A percentile compares a stretch with the other conserved stretches of the same genome.
Conservation (phyloP, 1,140 invertebrate species). For the Zaprionus nigranus region DNA sequence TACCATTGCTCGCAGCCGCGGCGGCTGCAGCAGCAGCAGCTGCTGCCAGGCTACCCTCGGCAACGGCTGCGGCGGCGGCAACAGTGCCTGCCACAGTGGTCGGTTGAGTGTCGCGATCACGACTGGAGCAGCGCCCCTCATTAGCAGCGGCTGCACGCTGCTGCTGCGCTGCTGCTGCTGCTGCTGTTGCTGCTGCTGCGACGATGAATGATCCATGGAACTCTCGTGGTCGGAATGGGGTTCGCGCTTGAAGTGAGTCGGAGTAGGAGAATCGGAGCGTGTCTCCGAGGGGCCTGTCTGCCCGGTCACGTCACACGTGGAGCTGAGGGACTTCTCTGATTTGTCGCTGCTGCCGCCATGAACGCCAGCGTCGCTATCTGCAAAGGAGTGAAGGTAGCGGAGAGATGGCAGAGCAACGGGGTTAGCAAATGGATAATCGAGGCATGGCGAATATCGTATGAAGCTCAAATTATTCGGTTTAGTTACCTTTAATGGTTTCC, state of each 20-base stretch:
- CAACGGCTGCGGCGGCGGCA: constrained; percentile 69
- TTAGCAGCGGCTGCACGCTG: constrained; percentile 48
- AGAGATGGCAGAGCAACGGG: constrained; percentile 65
- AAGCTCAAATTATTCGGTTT: not conserved
- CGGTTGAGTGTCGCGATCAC: constrained; percentile 70
- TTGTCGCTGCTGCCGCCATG: constrained; percentile 77
- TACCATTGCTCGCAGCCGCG: constrained; percentile 74
- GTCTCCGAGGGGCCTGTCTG: constrained; percentile 40
- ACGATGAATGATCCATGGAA: constrained; percentile 76
- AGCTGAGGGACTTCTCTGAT: constrained; percentile 78
- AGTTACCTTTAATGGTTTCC: constrained; percentile 68
- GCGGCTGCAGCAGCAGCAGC: constrained; percentile 74
- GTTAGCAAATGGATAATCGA: constrained; percentile 54
- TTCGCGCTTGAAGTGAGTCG: constrained; percentile 78
- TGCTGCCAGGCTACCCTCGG: constrained; percentile 43
- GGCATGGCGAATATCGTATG: not conserved
- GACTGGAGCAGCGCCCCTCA: constrained; percentile 60
- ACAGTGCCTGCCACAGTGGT: constrained; percentile 80
- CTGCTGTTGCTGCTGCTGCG: not conserved
- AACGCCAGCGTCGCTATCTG: constrained; percentile 76
- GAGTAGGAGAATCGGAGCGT: constrained; percentile 69
- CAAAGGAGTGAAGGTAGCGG: constrained; percentile 52
- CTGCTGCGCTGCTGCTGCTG: constrained; percentile 51
- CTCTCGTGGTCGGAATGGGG: constrained; percentile 84
- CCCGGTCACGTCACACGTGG: constrained; percentile 70